A percentile compares a stretch with the other conserved stretches of the same genome.
These are phyloP conservation scores for Trachelus iudaicus DNA, from an alignment of 2,888 invertebrate species.

Conservation along the genomic window DNA sequence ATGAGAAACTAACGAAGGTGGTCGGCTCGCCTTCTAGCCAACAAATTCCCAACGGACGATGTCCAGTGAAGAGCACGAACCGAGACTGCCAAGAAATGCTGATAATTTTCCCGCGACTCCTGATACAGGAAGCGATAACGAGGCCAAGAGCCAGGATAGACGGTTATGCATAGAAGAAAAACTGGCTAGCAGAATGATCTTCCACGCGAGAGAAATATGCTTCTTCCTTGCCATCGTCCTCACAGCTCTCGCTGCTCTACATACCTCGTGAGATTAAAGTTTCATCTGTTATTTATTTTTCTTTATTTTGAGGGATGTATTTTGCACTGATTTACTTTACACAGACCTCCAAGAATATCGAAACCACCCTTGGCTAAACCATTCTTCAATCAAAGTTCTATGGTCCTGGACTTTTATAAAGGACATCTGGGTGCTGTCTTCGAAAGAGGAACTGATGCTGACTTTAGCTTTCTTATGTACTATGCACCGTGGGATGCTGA, in stretches of 20 bases:
- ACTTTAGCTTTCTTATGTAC: slow-evolving; percentile 89
- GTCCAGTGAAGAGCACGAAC: slow-evolving; percentile 51
- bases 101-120: slow-evolving; percentile 41
- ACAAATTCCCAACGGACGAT: slow-evolving; percentile 45
- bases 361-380: slow-evolving; percentile 73
- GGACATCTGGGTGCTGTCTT: slow-evolving; percentile 79
- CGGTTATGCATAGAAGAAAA: slow-evolving; percentile 48
- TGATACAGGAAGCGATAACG: slow-evolving; percentile 21
- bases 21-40: slow-evolving; percentile 12
- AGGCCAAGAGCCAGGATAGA: slow-evolving; percentile 22
- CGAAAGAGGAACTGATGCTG: slow-evolving; percentile 72
- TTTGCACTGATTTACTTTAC: slow-evolving; percentile 53
- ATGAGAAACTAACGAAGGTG: slow-evolving; percentile 31
- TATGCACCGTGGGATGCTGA: slow-evolving; percentile 97
- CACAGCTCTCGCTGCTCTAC: slow-evolving; percentile 77
- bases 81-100: slow-evolving; percentile 53
- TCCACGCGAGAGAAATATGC: slow-evolving; percentile 74
- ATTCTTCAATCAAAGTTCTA: slow-evolving; percentile 77
- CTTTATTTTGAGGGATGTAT: background rate
- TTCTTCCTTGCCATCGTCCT: slow-evolving; percentile 74
- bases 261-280: slow-evolving; percentile 74
- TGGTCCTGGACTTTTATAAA: slow-evolving; percentile 81
- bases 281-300: slow-evolving; percentile 18
- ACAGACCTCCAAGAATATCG: slow-evolving; percentile 70
- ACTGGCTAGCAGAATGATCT: slow-evolving; percentile 67